Evolutionary conservation across 2,888 invertebrate species (phyloP).

Genomic region (Phaonia tiefii): DNA sequence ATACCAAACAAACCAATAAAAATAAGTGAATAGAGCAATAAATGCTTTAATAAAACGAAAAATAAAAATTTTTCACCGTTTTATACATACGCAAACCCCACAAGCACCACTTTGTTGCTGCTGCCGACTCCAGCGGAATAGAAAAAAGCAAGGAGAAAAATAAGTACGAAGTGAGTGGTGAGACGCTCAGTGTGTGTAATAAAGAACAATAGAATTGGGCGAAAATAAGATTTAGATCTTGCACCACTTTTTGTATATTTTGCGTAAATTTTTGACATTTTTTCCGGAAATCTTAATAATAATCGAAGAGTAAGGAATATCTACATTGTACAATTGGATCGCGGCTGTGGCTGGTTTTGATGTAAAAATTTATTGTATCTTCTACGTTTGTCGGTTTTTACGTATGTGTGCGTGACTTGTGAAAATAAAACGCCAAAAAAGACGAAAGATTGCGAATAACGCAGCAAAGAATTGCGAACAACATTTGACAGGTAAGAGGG

Average conservation of each 20-base stretch:
- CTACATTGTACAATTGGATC: too few relatives aligned
- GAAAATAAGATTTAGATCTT: neutral
- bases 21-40: constrained; percentile 29
- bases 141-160: constrained; percentile 3
- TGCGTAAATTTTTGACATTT: too few relatives aligned
- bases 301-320: too few relatives aligned
- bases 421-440: constrained; percentile 51
- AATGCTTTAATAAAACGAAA: constrained; percentile 17
- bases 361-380: constrained; percentile 10
- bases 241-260: too few relatives aligned
- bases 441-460: constrained; percentile 49
- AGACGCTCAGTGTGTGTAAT: constrained; percentile 42
- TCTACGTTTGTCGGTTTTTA: constrained; percentile 40
- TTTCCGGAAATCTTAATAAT: too few relatives aligned
- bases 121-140: constrained; percentile 39
- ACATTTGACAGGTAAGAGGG: constrained; percentile 65
- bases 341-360: too few relatives aligned
- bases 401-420: constrained; percentile 53
- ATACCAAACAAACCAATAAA: constrained; percentile 23
- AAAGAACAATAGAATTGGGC: constrained; percentile 44
- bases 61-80: constrained; percentile 17
- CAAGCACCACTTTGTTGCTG: constrained; percentile 7
- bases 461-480: constrained; percentile 36
- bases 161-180: constrained; percentile 53
- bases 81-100: neutral